Percentiles rank a stretch among this genome's conserved stretches.
Conservation (phyloP, 2,113 vertebrate species). For the Heteronetta atricapilla region DNA sequence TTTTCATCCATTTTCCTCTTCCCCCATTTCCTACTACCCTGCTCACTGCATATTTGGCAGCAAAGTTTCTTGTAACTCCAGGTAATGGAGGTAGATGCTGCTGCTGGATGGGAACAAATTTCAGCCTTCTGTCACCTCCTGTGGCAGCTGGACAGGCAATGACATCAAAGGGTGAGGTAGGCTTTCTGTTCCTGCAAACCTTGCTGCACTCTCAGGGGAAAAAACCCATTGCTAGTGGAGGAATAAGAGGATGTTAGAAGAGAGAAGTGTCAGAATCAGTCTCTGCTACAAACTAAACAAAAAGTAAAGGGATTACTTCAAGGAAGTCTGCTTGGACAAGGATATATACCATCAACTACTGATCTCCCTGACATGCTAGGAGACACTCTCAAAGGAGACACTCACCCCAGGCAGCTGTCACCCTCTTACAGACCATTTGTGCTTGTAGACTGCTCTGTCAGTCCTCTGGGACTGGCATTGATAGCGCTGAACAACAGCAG, state of each 20-base stretch:
- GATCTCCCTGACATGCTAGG: not conserved
- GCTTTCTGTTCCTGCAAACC: not conserved
- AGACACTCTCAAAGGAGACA: not conserved
- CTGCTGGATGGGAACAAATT: not conserved
- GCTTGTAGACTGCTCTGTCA: not conserved
- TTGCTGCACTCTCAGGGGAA: not conserved
- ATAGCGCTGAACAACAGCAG: not conserved
- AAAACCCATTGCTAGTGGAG: not conserved
- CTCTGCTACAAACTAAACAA: not conserved
- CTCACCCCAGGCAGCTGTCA: not conserved
- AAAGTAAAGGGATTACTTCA: not conserved
- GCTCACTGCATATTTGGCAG: not conserved
- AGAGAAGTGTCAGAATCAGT: not conserved
- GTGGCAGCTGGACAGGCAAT: not conserved
- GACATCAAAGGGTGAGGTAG: not conserved
- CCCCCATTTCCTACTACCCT: not conserved
- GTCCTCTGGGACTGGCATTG: not conserved
- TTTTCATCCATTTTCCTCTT: not conserved
- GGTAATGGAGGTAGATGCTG: not conserved
- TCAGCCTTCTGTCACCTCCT: not conserved
- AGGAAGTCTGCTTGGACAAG: not conserved
- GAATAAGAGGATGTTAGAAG: not conserved
- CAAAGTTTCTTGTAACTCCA: not conserved
- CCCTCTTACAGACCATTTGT: not conserved
- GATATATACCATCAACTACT: not conserved